Base-by-base conservation (phyloP, 2,888 invertebrate genomes). In the Cephus rjabovi region DNA sequence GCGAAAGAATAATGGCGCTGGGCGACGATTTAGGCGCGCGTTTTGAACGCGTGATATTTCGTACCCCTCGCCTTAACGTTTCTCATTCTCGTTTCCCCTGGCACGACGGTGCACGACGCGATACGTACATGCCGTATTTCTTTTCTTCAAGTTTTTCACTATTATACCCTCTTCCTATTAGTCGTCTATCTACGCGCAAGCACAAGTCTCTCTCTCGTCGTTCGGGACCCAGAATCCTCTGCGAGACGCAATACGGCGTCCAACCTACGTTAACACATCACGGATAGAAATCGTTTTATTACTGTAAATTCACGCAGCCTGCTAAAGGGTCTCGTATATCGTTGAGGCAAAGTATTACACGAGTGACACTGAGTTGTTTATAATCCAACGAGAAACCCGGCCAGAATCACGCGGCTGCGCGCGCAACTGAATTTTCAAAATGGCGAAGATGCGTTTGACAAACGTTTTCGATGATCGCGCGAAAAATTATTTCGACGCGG, bases 401-500 rank as follows among this genome's bases (percentile, higher is more conserved):
- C 40, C 15, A 15, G 1, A 15, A 1, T 15, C 40, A 4, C 40
- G 15, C 40, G 40, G 15, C 56, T 56, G 56, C 56, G 56, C 56
- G 56, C 56, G 23, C 56, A 56, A 23, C 23, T 56, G 56, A 56
- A 9, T 56, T 56, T 56, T 56, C 23, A 56, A 56, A 56, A 56
- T 56, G 56, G 56, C 56, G 23, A 9, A 56, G 23, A 23, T 2
- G 56, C 23, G 23, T 2, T 56, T 23, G 56, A 23, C 56, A 56
- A 56, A 56, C 2, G 56, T 56, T 56, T 23, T 15, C 9, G 23
- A 56, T 23, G 23, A 23, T 56, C 56, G 23, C 56, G 23, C 56
- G 80, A 80, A 81, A 77, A 77, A 80, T 80, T 80, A 81, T 79
- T 78, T 80, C 79, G 79, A 77, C 77, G 79, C 78, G 78, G 74